These are phyloP conservation scores for Sipunculus nudus DNA, from an alignment of 2,888 invertebrate genomes.

Conservation along the genomic window DNA sequence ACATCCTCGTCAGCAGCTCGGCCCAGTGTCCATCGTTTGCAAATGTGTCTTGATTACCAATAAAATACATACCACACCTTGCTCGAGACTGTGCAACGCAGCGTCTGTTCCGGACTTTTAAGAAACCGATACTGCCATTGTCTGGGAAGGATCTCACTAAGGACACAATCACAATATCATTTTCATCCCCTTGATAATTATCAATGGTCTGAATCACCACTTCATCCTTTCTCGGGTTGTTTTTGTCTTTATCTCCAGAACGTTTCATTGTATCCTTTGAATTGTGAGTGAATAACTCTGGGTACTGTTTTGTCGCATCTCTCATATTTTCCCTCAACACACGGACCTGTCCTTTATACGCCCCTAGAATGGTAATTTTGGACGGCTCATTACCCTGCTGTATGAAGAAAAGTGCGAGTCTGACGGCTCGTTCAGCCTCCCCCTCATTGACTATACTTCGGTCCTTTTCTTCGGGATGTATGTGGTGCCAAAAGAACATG, in stretches of 20 bases:
- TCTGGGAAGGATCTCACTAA: conserved; percentile 49
- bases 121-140: conserved; percentile 58
- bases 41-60: conserved; percentile 25
- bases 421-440: conserved; percentile 29
- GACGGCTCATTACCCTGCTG: conserved; percentile 23
- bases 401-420: conserved; percentile 25
- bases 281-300: too few species aligned
- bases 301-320: conserved; percentile 4
- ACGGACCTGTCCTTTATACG: conserved; percentile 31
- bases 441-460: conserved; percentile 23
- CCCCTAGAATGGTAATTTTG: conserved; percentile 26
- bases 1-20: conserved; percentile 6
- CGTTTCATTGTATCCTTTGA: too few species aligned
- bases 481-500: conserved; percentile 33
- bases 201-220: conserved; percentile 42
- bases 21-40: neutral
- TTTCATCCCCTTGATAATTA: conserved; percentile 53
- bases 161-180: conserved; percentile 50
- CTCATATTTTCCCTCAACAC: conserved; percentile 14
- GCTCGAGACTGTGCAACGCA: conserved; percentile 53
- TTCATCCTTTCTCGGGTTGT: too few species aligned
- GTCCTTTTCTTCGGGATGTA: conserved; percentile 15
- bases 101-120: conserved; percentile 54
- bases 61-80: conserved; percentile 28
- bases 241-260: neutral